Evolutionary conservation across 2,797 vertebrate genomes (phyloP).

Genomic region (Poeciliopsis presidionis): DNA sequence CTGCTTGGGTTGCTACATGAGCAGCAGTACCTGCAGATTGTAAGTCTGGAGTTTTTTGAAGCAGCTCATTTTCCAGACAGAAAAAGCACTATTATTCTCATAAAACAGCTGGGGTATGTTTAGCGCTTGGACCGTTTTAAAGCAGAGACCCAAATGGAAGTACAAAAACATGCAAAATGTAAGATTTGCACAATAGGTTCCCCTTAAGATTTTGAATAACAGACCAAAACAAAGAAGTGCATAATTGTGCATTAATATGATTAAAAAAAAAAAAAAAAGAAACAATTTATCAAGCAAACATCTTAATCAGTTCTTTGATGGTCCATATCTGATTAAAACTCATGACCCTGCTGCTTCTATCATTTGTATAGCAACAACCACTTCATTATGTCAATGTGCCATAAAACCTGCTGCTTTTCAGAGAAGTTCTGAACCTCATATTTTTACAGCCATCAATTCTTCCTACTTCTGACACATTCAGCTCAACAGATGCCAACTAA

Average conservation of each 20-base stretch:
- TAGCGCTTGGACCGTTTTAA: no score
- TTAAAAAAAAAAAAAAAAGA: background rate
- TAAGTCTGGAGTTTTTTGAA: no score
- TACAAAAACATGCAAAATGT: no score
- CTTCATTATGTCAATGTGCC: background rate
- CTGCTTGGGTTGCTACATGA: no score
- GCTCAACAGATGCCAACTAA: background rate
- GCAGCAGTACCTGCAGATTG: no score
- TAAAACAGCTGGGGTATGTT: background rate
- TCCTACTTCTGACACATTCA: background rate
- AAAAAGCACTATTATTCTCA: background rate
- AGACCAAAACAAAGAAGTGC: background rate
- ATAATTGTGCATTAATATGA: background rate
- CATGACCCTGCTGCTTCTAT: background rate
- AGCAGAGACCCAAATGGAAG: no score
- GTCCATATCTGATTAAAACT: background rate
- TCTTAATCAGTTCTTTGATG: background rate
- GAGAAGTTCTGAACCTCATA: no score
- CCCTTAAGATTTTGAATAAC: background rate
- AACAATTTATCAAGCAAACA: background rate
- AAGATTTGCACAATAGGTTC: no score
- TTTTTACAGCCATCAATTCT: background rate
- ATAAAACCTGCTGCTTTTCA: background rate
- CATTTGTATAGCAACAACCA: background rate
- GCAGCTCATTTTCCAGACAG: no score